A percentile compares a stretch with the other conserved stretches of the same genome.
Conservation (phyloP, 2,113 vertebrate genomes). For the Chrysochloris asiatica region DNA sequence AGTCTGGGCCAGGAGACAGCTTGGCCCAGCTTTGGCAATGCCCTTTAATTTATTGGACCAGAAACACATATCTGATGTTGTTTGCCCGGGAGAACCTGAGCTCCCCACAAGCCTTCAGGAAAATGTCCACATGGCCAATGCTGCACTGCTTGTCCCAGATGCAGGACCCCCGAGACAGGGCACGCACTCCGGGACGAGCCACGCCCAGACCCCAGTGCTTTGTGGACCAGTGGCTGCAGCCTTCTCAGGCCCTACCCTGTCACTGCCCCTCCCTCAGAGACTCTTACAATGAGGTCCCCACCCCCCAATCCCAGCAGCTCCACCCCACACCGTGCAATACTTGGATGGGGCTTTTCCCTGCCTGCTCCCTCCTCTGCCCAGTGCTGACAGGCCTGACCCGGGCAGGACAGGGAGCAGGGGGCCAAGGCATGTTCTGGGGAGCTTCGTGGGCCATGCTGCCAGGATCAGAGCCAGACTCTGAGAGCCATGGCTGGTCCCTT, state of each 20-base stretch:
- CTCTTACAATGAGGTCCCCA: not conserved
- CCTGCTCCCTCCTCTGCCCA: not conserved
- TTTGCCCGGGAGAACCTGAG: not conserved
- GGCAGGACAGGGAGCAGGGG: not conserved
- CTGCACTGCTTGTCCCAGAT: not conserved
- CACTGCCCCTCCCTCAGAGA: not conserved
- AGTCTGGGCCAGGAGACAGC: not conserved
- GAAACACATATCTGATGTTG: constrained; percentile 70
- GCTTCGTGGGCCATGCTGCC: not conserved
- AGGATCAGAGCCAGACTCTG: constrained; percentile 33
- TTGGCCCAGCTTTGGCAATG: not conserved
- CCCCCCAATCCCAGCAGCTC: not conserved
- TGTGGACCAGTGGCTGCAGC: constrained; percentile 18
- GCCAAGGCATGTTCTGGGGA: not conserved
- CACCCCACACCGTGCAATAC: constrained; percentile 52
- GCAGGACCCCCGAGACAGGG: not conserved
- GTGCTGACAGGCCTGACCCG: not conserved
- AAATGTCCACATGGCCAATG: not conserved
- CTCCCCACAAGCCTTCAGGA: constrained; percentile 3
- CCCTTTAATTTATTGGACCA: constrained; percentile 83
- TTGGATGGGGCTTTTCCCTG: not conserved
- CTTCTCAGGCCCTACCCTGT: constrained; percentile 36
- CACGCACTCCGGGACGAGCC: not conserved
- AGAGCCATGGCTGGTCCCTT: not conserved
- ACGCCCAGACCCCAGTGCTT: not conserved